A percentile compares a stretch with the other conserved stretches of the same genome.
Evolutionary conservation across 2,797 vertebrate species (phyloP).

Genomic region (Heteromormyrus szaboi): DNA sequence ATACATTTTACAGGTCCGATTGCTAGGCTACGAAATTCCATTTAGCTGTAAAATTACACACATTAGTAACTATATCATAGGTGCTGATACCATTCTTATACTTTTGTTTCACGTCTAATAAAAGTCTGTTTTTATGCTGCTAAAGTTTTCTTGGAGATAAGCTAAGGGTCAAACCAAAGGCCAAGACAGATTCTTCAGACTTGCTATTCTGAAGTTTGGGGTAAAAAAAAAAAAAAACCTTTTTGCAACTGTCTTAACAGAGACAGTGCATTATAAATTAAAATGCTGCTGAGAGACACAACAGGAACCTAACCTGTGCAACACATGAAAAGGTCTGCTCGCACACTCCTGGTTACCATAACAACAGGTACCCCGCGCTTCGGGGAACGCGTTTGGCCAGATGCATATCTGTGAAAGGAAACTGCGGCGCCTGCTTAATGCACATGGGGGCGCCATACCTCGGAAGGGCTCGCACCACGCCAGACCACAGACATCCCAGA

Average conservation of each 20-base stretch:
- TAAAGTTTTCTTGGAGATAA: background rate
- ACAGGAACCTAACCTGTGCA: background rate
- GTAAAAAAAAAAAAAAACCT: background rate
- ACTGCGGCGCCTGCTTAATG: background rate
- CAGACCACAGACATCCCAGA: background rate
- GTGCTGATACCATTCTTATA: background rate
- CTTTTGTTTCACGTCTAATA: background rate
- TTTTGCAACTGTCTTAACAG: background rate
- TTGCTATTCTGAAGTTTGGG: background rate
- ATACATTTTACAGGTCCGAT: background rate
- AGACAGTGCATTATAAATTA: background rate
- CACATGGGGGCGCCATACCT: background rate
- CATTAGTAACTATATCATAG: background rate
- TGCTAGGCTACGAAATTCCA: background rate
- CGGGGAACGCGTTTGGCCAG: background rate
- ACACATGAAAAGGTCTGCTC: background rate
- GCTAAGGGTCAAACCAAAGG: background rate
- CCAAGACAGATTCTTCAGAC: background rate
- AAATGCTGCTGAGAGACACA: background rate
- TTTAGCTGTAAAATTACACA: background rate
- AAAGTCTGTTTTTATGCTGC: background rate
- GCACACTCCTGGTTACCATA: slow-evolving; percentile 2
- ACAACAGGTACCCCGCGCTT: background rate
- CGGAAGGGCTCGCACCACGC: background rate
- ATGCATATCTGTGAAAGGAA: background rate